Evolutionary conservation across 2,113 vertebrate genomes (phyloP).

Genomic region (Phaetusa simplex): DNA sequence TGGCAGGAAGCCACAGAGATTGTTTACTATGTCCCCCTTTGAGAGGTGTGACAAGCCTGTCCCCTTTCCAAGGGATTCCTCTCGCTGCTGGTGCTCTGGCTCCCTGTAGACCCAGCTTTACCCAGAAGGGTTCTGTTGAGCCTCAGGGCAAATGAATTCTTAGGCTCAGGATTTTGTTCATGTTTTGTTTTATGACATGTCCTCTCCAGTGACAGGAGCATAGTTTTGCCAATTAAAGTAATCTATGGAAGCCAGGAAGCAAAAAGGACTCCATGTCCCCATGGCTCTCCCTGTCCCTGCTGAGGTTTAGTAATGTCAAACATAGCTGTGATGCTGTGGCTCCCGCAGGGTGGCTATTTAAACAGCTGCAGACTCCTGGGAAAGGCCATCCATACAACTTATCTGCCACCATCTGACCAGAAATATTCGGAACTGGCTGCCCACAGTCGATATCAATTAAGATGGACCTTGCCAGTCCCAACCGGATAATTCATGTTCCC

Average conservation of each 20-base stretch:
- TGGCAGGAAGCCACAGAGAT: neutral
- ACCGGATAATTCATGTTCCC: rapidly evolving
- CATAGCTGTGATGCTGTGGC: neutral
- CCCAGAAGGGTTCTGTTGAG: neutral
- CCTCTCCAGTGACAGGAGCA: neutral
- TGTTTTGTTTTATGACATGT: neutral
- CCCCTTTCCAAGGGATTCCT: slow-evolving; percentile 19
- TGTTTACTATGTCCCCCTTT: neutral
- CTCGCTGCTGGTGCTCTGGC: neutral
- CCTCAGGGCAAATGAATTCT: neutral
- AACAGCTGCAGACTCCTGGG: slow-evolving; percentile 56
- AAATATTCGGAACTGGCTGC: neutral
- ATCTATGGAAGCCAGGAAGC: slow-evolving; percentile 32
- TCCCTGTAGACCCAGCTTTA: neutral
- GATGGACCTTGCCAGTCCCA: neutral
- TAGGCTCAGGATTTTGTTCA: neutral
- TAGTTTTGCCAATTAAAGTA: slow-evolving; percentile 64
- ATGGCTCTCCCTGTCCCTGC: neutral
- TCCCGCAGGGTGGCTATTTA: slow-evolving; percentile 23
- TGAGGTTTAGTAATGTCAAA: slow-evolving; percentile 15
- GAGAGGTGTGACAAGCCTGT: neutral
- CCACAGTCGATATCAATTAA: neutral
- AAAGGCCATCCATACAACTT: slow-evolving; percentile 6
- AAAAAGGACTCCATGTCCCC: slow-evolving; percentile 39
- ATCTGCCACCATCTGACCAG: slow-evolving; percentile 3